Percentiles rank a stretch among this genome's conserved stretches.
These are phyloP conservation scores for Phenganax subtilis DNA, from an alignment of 92 coral and sea anemone genomes.

Conservation along the genomic window DNA sequence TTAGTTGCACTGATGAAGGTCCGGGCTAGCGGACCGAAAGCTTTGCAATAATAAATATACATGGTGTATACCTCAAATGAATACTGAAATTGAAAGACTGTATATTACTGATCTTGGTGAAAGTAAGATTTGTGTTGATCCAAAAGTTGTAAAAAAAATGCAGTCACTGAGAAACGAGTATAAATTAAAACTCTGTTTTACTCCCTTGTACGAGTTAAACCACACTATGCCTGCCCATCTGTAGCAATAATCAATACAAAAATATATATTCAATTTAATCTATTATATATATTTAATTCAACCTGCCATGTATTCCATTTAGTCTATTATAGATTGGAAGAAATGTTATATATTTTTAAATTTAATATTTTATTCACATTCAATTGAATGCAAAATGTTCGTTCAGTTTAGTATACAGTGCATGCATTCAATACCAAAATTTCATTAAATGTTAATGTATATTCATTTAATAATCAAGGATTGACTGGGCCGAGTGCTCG, in stretches of 20 bases:
- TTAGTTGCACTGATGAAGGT: no score
- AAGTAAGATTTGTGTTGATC: no score
- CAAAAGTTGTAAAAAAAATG: no score
- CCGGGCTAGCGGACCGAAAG: no score
- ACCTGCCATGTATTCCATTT: not conserved
- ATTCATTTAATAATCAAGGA: not conserved
- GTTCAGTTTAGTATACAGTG: not conserved
- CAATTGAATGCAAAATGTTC: not conserved
- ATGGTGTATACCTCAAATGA: no score
- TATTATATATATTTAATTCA: not conserved
- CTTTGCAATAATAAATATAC: no score
- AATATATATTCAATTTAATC: conserved; percentile 4
- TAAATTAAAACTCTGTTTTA: no score
- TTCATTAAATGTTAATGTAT: not conserved
- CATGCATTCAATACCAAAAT: not conserved
- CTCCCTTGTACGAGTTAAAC: no score
- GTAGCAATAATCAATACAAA: not conserved
- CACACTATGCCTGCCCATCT: not conserved
- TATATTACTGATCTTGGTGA: no score
- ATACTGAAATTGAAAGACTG: no score
- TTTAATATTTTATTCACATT: not conserved
- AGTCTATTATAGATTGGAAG: not conserved
- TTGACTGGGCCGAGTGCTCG: conserved; percentile 22
- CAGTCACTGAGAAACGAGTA: no score
- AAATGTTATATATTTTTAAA: not conserved